Evolutionary conservation across 2,113 vertebrate genomes (phyloP), one percentile per base, ranked within the genome.

Genomic region (Porphyrio hochstetteri): DNA sequence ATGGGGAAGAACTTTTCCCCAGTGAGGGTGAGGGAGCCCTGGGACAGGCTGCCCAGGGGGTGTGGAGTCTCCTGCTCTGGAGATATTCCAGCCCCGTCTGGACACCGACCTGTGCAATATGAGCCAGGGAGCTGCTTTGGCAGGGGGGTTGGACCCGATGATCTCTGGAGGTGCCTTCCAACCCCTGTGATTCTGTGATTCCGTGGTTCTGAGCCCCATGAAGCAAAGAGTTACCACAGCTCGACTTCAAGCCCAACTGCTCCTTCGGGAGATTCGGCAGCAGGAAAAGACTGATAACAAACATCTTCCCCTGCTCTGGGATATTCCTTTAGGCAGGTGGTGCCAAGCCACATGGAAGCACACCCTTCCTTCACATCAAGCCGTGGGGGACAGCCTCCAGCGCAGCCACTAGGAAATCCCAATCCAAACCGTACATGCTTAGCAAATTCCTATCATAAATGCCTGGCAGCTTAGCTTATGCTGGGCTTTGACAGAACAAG

Each of bases 271-370:
- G 65, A 76, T 28, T 1, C 28, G 31, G 28, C 3, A 3, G 29
- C 14, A 12, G 24, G 42, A 15, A 42, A 35, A 80, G 33, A 69
- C 31, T 25, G 57, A n/a, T 77, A 23, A 15, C 25, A 7, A 48
- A 13, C 64, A 64, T n/a, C 60, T 86, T 68, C 13, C 38, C 52
- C 21, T 12, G 38, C 46, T 82, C 80, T 56, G 81, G 56, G 52
- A 29, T 67, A 6, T 72, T 65, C 38, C 79, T 82, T 8, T 15
- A 40, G 86, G 55, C 78, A 88, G 36, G 36, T 1, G 16, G 42
- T 78, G 89, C 88, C 86, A 92, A 94, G 83, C 52, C 80, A 78
- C 68, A 24, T 15, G 68, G 91, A 92, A 92, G 76, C 52, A 69
- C 28, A 55, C 7, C 40, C 76, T 50, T 24, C 55, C 80, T 69